These are phyloP conservation scores for Pangasius krempfi DNA, from an alignment of 2,797 vertebrate genomes.

Conservation along the genomic window DNA sequence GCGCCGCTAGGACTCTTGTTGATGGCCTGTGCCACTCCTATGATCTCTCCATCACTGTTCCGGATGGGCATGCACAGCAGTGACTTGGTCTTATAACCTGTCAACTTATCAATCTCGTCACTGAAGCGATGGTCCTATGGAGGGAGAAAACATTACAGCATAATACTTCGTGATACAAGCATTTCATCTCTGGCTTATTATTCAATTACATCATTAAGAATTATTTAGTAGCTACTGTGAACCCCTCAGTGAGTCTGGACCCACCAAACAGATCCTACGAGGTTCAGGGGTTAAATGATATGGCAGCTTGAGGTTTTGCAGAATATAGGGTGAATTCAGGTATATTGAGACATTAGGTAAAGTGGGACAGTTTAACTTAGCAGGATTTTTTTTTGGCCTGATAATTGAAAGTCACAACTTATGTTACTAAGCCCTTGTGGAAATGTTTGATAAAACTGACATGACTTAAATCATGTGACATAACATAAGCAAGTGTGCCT, in stretches of 20 bases:
- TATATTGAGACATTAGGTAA: background rate
- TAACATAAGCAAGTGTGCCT: background rate
- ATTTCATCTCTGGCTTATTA: background rate
- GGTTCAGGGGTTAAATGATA: background rate
- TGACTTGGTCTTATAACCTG: slow-evolving; percentile 97
- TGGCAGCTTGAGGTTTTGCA: background rate
- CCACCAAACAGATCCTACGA: background rate
- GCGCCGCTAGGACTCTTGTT: slow-evolving; percentile 91
- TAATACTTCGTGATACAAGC: background rate
- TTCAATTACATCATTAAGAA: background rate
- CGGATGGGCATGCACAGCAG: slow-evolving; percentile 95
- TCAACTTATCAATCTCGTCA: slow-evolving; percentile 97
- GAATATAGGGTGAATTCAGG: background rate
- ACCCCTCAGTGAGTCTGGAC: background rate
- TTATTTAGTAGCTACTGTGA: background rate
- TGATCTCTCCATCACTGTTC: slow-evolving; percentile 95
- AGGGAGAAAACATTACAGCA: slow-evolving; percentile 29
- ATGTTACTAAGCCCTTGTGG: background rate
- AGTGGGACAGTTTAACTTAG: background rate
- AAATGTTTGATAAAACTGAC: background rate
- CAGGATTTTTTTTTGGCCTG: background rate
- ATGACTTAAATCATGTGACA: background rate
- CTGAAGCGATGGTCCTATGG: slow-evolving; percentile 94
- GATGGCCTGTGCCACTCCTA: slow-evolving; percentile 96
- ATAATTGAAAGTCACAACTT: background rate